Base-by-base conservation (phyloP, 2,888 invertebrate genomes). In the Hirtodrosophila duncani region DNA sequence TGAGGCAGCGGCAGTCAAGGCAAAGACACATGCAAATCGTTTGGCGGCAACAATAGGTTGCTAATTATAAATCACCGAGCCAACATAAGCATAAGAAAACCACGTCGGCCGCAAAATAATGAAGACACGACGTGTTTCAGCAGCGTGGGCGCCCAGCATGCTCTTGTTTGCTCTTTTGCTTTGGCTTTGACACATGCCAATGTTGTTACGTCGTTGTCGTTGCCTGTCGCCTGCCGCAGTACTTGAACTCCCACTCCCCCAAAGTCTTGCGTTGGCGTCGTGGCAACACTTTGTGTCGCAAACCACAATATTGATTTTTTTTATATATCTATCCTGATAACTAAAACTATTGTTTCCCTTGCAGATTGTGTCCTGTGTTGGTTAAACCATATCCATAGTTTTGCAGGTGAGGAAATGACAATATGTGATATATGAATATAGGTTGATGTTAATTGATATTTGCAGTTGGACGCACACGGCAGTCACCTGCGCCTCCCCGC, bases 1-100 rank as follows among this genome's bases (percentile, higher is more conserved):
- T 50, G 33, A 29, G 37, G 34, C 37, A 51, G 50, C 43, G 55
- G 48, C 53, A 55, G 45, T 64, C 63, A 69, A 74, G 68, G 75
- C 75, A 60, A 69, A 42, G 45, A 10, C 17, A 50, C 33, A 58
- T 56, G 24, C 11, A 29, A 29, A 43, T 58, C 61, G 48, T 68
- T 71, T 71, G 68, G 70, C 71, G 71, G 71, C 68, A 75, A 72
- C 72, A 72, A 72, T 69, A 45, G 75, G 51, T 58, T 69, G 72
- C 72, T 72, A 72, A 72, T 72, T 75, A 75, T 72, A 72, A 72
- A 72, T 71, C 75, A 33, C 75, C 55, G 48, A 58, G 41, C 44
- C 45, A 45, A 59, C 49, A n/a, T n/a, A n/a, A 71, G 72, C 66
- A 70, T 68, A 70, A 56, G 31, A 63, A 58, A 59, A 52, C 67